These are phyloP conservation scores for Leptocoma aspasia DNA, from an alignment of 2,113 vertebrate genomes.

Conservation along the genomic window DNA sequence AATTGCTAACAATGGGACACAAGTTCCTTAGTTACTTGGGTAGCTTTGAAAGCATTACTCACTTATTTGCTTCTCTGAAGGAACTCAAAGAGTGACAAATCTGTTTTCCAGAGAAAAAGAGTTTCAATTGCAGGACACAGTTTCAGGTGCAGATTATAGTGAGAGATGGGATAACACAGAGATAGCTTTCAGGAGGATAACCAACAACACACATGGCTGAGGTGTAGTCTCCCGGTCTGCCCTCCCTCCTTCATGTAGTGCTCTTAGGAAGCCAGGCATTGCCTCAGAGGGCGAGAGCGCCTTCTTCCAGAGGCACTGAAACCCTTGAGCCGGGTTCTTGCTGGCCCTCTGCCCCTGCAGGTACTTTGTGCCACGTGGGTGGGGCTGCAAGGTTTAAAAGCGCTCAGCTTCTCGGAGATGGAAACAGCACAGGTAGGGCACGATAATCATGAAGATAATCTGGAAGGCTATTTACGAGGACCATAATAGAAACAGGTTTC, in stretches of 20 bases:
- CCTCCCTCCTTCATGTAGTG: background rate
- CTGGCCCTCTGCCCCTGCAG: background rate
- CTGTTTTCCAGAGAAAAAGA: background rate
- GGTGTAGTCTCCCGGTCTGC: background rate
- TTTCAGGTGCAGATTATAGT: background rate
- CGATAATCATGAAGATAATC: constrained; percentile 19
- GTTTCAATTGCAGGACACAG: background rate
- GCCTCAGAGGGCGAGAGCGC: background rate
- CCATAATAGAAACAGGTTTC: constrained; percentile 20
- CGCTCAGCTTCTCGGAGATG: background rate
- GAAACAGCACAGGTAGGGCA: background rate
- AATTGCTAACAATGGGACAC: background rate
- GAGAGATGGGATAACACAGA: background rate
- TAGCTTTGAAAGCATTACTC: background rate
- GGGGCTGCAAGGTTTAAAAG: background rate
- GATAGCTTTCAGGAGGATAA: background rate
- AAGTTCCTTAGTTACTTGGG: background rate
- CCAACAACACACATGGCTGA: background rate
- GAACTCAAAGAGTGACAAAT: background rate
- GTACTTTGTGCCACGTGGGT: background rate
- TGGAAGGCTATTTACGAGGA: background rate
- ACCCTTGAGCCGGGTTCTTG: background rate
- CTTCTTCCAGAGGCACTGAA: background rate
- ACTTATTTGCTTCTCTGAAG: background rate
- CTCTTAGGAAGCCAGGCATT: background rate